Conservation (phyloP, 1,140 invertebrate species). For the Teleogryllus occipitalis region DNA sequence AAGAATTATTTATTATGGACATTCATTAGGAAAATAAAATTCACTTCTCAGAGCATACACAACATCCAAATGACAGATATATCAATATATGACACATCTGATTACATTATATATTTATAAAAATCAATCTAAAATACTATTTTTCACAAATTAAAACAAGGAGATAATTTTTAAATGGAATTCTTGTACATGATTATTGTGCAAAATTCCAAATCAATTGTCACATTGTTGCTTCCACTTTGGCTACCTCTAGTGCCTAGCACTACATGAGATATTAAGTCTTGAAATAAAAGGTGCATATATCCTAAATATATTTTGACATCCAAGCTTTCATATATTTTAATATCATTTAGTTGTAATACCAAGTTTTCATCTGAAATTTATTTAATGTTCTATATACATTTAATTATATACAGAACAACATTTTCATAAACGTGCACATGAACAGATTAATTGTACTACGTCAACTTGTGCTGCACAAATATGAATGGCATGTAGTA, state of each 20-base stretch:
- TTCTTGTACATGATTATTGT: no score
- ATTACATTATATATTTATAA: no score
- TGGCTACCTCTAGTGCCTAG: background rate
- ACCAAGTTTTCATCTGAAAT: background rate
- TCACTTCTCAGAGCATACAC: no score
- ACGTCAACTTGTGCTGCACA: background rate
- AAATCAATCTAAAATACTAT: no score
- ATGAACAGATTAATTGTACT: background rate
- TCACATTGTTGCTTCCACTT: background rate
- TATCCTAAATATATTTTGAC: background rate
- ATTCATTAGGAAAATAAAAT: no score
- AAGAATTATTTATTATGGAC: no score
- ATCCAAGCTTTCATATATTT: background rate
- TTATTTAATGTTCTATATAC: background rate
- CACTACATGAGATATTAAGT: background rate
- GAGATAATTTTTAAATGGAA: no score
- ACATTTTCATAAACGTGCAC: background rate
- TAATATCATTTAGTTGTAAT: background rate
- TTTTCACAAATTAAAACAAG: no score
- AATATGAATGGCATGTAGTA: background rate
- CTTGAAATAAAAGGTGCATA: background rate
- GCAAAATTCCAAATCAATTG: background rate
- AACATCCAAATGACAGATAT: no score
- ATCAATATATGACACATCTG: no score
- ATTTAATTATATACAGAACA: background rate